Evolutionary conservation across 2,113 vertebrate genomes (phyloP), one percentile per base, ranked within the genome.

Genomic region (Clarias macrocephalus): DNA sequence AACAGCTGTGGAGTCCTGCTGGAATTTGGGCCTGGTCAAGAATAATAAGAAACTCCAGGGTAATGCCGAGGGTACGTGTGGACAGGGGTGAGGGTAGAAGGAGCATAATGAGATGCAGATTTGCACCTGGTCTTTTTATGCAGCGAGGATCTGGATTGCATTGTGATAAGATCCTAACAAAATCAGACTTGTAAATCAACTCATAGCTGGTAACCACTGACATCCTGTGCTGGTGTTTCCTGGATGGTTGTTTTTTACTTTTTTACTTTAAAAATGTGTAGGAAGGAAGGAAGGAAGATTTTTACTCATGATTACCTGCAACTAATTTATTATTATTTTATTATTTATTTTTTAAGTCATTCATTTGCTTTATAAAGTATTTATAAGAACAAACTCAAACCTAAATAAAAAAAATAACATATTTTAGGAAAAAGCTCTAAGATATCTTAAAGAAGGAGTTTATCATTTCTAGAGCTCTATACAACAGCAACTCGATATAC

Each of bases 1-100:
- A 12, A 75, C 48, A 86, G 85, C 84, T 83, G 54, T 30, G 60
- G 48, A 68, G 68, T 33, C 65, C 85, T 80, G 85, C 85, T 65
- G 66, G 54, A 56, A 54, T 75, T 72, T 75, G 52, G 57, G n/a
- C 76, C 76, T 57, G 85, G 48, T 82, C 76, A 85, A 9, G 19
- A 28, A 57, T 86, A 21, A 81, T 60, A 70, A 83, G 82, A 63
- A 48, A 63, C 33, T 11, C 56, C 77, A 59, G 70, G 76, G 85
- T 37, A 79, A 56, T 52, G 23, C 54, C 15, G 7, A 68, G 57
- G 42, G n/a, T 42, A 65, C 21, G 48, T 57, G 42, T 66, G 68
- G 56, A 70, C 30, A 15, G 52, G 60, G 56, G 10, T 65, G 23
- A 18, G 25, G 6, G 57, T 56, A 57, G 52, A 25, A 25, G 42